These are phyloP conservation scores for Hypotaenidia philippensis DNA, from an alignment of 2,797 vertebrate genomes.

Conservation along the genomic window DNA sequence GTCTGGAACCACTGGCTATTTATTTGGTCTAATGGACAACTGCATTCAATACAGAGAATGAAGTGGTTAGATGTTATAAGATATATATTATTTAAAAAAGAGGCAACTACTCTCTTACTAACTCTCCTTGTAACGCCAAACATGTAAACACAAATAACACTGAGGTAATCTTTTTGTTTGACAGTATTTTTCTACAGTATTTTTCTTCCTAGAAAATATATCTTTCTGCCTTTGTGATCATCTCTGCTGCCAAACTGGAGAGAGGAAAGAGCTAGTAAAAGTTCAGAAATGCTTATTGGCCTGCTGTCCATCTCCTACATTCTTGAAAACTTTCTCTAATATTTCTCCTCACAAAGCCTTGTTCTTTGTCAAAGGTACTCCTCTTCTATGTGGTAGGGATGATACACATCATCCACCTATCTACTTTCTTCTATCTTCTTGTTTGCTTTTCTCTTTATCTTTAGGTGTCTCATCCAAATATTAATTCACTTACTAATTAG, in stretches of 20 bases:
- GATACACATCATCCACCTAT: background rate
- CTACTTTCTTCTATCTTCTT: background rate
- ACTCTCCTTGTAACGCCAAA: background rate
- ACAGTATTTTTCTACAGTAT: background rate
- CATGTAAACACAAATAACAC: background rate
- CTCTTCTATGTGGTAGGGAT: background rate
- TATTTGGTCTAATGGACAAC: background rate
- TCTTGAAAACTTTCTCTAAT: background rate
- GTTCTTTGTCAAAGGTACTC: background rate
- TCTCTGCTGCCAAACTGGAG: background rate
- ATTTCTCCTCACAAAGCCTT: background rate
- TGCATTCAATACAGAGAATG: background rate
- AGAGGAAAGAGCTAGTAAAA: background rate
- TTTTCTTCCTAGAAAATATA: background rate
- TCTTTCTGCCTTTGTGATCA: background rate
- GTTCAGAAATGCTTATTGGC: background rate
- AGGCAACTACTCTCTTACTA: background rate
- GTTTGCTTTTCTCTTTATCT: background rate
- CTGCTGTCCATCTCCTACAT: background rate
- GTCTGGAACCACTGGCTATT: background rate
- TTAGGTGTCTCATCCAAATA: background rate
- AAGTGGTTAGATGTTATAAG: background rate
- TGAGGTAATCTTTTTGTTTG: background rate
- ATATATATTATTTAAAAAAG: background rate
- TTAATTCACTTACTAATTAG: background rate